These are phyloP conservation scores for Scomberomorus guttatus DNA, from an alignment of 2,797 vertebrate species.

Conservation along the genomic window DNA sequence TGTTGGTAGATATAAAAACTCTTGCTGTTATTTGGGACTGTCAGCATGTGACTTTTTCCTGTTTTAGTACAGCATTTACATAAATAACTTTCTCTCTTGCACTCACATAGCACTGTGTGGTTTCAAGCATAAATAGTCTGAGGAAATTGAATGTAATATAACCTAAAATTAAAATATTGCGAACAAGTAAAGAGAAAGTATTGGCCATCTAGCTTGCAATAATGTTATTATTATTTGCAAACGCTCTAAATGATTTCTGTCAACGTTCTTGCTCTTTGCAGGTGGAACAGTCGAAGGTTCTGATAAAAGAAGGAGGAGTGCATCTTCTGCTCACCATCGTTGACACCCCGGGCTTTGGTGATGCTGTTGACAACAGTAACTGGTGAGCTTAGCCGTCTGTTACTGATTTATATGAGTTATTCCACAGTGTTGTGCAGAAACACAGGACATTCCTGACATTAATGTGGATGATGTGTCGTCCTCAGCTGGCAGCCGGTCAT, in stretches of 20 bases:
- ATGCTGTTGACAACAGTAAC: slow-evolving; percentile 98
- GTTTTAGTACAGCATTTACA: too few species aligned
- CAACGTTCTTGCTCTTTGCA: slow-evolving; percentile 29
- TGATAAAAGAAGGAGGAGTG: slow-evolving; percentile 96
- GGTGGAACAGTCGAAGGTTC: slow-evolving; percentile 93
- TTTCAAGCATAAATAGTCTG: too few species aligned
- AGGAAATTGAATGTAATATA: too few species aligned
- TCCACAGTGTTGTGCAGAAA: neutral
- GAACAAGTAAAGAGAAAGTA: too few species aligned
- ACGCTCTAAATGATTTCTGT: neutral
- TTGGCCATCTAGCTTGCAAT: too few species aligned
- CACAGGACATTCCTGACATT: neutral
- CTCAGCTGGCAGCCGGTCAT: slow-evolving; percentile 96
- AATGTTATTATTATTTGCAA: too few species aligned
- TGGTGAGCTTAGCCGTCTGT: slow-evolving; percentile 84
- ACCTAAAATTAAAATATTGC: too few species aligned
- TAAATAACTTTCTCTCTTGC: too few species aligned
- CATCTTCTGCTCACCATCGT: slow-evolving; percentile 96
- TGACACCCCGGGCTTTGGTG: slow-evolving; percentile 96
- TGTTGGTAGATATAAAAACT: too few species aligned
- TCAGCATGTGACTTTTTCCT: too few species aligned
- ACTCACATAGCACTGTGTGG: too few species aligned
- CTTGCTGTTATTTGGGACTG: too few species aligned
- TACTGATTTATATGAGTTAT: neutral
- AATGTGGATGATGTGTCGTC: slow-evolving; percentile 8